Base-by-base conservation (phyloP, 37 sponge, comb jelly and placozoan species). In the Diacarnus erythraeanus region DNA sequence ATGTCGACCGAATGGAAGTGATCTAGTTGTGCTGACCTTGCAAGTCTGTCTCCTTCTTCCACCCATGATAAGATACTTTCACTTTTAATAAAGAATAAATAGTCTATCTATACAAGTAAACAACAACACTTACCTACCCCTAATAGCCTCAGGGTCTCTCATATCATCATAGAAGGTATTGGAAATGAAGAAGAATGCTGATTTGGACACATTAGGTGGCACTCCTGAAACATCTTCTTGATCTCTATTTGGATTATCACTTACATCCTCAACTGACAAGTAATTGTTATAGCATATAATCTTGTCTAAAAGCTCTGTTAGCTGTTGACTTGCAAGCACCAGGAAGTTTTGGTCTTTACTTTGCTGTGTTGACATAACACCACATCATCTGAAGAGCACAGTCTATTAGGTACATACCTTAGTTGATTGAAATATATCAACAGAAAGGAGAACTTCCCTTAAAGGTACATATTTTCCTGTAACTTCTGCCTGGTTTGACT, bases 171-270 rank as follows among this genome's bases (percentile, higher is more conserved):
- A 96, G 69, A 96, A 96, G 9, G 84, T 83, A 51, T 87, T 82
- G 42, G 87, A 83, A 41, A 96, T 96, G 77, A 93, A 93, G 78
- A 96, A 93, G 72, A 86, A 93, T 1, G 85, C 91, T 0, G 94
- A 93, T 8, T 65, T 20, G 10, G 86, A 79, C 29, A 4, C 59
- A 10, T 35, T 51, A 23, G 69, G 68, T 38, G 74, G 54, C 20
- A 5, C 39, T 31, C 42, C 56, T 3, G 54, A 21, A 6, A 10
- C 57, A 3, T 35, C 1, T 10, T 31, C 66, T 10, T 29, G 1
- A 8, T 2, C 0, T 6, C 56, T 21, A 33, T 47, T 41, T 30
- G 63, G 64, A 36, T 47, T 42, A 10, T 75, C 77, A 71, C 93
- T 92, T 56, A 69, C 84, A 39, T 92, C 85, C 25, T 77, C 27